These are phyloP conservation scores for Oasisia sp. DNA, from an alignment of 2,888 invertebrate genomes.

Conservation along the genomic window DNA sequence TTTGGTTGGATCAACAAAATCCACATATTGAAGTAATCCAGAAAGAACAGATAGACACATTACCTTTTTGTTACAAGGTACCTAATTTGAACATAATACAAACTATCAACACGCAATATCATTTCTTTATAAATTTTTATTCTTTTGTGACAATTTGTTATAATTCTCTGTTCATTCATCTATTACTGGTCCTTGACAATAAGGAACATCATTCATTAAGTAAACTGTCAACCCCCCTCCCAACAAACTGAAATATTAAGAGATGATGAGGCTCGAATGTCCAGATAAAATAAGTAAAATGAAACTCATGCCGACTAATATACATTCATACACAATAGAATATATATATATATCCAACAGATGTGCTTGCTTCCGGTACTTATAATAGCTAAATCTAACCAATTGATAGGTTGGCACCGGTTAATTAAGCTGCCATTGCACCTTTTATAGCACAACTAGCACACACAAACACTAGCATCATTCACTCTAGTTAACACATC, in stretches of 20 bases:
- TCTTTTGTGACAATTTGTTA: constrained; percentile 10
- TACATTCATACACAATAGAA: constrained; percentile 1
- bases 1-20: too few relatives aligned
- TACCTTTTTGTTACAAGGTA: too few relatives aligned
- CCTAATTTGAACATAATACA: constrained; percentile 78
- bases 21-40: too few relatives aligned
- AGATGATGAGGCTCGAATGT: background rate
- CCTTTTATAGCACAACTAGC: background rate
- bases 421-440: background rate
- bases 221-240: background rate
- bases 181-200: background rate
- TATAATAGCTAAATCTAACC: background rate
- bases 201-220: background rate
- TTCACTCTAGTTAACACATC: background rate
- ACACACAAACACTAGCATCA: background rate
- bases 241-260: background rate
- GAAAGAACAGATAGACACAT: too few relatives aligned
- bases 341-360: background rate
- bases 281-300: constrained; percentile 17
- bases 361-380: background rate
- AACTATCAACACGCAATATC: constrained; percentile 75
- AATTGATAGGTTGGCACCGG: background rate
- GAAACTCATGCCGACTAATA: background rate
- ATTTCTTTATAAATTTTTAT: background rate
- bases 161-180: background rate